Percentiles rank a stretch among this genome's conserved stretches.
Evolutionary conservation across 2,888 invertebrate genomes (phyloP).

Genomic region (Adineta ricciae): DNA sequence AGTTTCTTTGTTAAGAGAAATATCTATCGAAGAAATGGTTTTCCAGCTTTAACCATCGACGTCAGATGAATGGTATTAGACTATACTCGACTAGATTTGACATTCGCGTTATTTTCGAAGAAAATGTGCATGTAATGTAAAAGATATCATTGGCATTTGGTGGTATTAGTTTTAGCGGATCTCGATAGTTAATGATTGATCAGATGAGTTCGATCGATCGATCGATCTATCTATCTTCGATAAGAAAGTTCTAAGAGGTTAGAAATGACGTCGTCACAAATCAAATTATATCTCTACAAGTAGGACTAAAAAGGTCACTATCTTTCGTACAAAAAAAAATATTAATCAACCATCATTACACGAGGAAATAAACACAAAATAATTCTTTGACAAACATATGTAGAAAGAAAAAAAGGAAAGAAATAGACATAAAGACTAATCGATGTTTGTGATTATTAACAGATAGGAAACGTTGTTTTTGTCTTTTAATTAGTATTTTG

Average conservation of each 20-base stretch:
- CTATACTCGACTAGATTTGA: not conserved
- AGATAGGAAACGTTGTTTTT: not conserved
- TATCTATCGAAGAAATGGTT: not conserved
- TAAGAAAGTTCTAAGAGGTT: not conserved
- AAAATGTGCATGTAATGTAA: not conserved
- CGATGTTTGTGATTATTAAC: not conserved
- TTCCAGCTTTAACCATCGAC: not conserved
- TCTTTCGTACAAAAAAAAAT: not conserved
- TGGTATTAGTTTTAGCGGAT: not conserved
- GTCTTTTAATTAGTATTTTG: not conserved
- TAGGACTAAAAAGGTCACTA: not conserved
- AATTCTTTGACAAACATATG: not conserved
- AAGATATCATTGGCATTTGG: not conserved
- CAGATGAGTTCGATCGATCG: not conserved
- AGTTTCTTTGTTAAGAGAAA: not conserved
- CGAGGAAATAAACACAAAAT: not conserved
- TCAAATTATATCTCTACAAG: not conserved
- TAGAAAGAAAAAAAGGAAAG: not conserved
- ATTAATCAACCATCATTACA: not conserved
- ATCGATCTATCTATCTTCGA: not conserved
- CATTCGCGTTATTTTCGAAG: not conserved
- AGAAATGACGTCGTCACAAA: not conserved
- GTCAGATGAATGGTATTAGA: not conserved
- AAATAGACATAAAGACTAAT: not conserved
- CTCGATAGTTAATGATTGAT: not conserved